A percentile compares a stretch with the other conserved stretches of the same genome.
These are phyloP conservation scores for Plectropomus leopardus DNA, from an alignment of 2,113 vertebrate species.

Conservation along the genomic window DNA sequence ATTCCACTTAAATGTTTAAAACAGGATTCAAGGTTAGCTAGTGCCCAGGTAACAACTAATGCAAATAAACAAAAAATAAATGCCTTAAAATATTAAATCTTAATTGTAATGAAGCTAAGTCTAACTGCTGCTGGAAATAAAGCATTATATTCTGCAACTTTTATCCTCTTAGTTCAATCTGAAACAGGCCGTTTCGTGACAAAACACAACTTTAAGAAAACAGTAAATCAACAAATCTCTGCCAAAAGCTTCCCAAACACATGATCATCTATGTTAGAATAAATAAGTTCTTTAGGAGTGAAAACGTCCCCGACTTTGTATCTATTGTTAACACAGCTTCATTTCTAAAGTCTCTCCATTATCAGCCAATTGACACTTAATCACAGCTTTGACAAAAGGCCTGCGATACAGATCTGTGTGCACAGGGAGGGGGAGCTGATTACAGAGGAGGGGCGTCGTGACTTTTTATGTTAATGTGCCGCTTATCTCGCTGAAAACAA, in stretches of 20 bases:
- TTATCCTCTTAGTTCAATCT: too few relatives aligned
- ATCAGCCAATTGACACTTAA: slow-evolving; percentile 34
- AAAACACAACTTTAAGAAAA: too few relatives aligned
- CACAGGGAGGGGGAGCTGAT: slow-evolving; percentile 1
- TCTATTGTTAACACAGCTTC: not conserved
- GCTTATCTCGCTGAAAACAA: slow-evolving; percentile 42
- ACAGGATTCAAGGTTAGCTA: too few relatives aligned
- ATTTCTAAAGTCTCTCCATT: slow-evolving; percentile 13
- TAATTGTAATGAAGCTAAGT: too few relatives aligned
- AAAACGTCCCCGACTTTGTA: not conserved
- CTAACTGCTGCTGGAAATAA: too few relatives aligned
- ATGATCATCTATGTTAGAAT: not conserved
- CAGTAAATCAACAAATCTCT: too few relatives aligned
- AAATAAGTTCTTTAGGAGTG: not conserved
- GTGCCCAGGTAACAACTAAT: too few relatives aligned
- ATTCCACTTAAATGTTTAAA: too few relatives aligned
- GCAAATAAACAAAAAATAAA: too few relatives aligned
- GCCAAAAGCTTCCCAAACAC: not conserved
- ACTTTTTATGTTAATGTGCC: slow-evolving; percentile 20
- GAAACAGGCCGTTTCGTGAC: too few relatives aligned
- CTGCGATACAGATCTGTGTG: slow-evolving; percentile 39
- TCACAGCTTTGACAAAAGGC: slow-evolving; percentile 32
- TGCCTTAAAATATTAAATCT: too few relatives aligned
- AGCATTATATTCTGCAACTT: too few relatives aligned
- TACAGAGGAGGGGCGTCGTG: not conserved